These are phyloP conservation scores for Schlechtendalia chinensis DNA, from an alignment of 1,140 invertebrate genomes.

Conservation along the genomic window DNA sequence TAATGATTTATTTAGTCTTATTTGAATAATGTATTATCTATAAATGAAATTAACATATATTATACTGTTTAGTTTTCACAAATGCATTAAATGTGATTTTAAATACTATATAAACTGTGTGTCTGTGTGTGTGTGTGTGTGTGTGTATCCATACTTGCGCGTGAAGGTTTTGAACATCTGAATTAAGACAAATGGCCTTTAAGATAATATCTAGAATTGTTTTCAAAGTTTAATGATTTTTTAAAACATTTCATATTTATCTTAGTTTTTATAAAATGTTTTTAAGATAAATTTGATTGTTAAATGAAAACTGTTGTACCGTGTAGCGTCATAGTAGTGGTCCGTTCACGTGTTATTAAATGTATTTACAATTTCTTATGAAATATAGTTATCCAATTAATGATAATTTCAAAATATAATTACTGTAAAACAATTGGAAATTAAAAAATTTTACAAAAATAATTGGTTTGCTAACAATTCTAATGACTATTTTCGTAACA, in stretches of 20 bases:
- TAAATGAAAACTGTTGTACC: neutral
- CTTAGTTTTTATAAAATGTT: neutral
- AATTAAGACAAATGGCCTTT: neutral
- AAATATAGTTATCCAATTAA: neutral
- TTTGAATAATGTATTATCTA: neutral
- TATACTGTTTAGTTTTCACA: neutral
- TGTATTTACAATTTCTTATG: neutral
- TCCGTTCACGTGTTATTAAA: neutral
- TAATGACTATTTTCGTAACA: too few species aligned
- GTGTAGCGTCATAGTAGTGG: neutral
- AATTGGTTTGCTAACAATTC: too few species aligned
- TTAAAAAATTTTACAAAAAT: too few species aligned
- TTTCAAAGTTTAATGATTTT: neutral
- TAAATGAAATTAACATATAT: neutral
- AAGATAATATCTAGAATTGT: neutral
- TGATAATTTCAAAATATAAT: neutral
- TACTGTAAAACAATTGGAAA: too few species aligned
- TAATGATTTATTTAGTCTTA: neutral
- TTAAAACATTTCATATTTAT: neutral
- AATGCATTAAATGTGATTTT: neutral
- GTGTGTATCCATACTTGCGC: neutral
- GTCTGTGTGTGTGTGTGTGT: neutral
- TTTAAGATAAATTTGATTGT: neutral
- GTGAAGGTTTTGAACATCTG: neutral
- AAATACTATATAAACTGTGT: neutral